Evolutionary conservation across 1,140 invertebrate species (phyloP).

Genomic region (Caenorhabditis briggsae): DNA sequence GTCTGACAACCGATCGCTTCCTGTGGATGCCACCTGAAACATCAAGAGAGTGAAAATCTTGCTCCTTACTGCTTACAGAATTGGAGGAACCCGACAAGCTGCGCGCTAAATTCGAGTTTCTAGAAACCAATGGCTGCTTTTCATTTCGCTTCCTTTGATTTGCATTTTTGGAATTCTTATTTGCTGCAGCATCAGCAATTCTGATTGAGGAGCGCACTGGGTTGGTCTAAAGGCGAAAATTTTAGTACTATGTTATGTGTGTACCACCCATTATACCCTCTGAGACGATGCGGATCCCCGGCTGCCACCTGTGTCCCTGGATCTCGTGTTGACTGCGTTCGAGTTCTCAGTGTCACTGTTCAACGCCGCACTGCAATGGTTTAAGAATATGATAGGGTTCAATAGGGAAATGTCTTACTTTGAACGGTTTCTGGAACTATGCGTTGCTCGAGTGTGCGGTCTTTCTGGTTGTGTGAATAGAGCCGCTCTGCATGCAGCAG

Average conservation of each 20-base stretch:
- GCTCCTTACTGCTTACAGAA: not conserved
- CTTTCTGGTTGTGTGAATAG: slow-evolving; percentile 21
- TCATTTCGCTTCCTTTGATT: slow-evolving; percentile 23
- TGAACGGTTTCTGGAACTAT: slow-evolving; percentile 27
- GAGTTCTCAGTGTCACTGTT: slow-evolving; percentile 36
- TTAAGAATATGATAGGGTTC: no score
- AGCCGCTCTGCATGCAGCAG: not conserved
- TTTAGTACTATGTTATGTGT: not conserved
- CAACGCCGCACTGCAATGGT: slow-evolving; percentile 5
- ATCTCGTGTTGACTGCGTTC: slow-evolving; percentile 7
- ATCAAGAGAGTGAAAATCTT: not conserved
- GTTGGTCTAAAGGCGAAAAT: not conserved
- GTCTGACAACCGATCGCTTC: not conserved
- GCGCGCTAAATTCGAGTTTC: slow-evolving; percentile 33
- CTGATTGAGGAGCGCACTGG: slow-evolving; percentile 42
- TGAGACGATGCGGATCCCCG: slow-evolving; percentile 2
- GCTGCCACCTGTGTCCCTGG: not conserved
- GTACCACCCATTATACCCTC: not conserved
- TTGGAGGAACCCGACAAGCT: slow-evolving; percentile 35
- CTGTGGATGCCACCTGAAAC: slow-evolving; percentile 32
- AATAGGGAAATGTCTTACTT: not conserved
- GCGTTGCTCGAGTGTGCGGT: slow-evolving; percentile 4
- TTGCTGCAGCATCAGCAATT: slow-evolving; percentile 36
- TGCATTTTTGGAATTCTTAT: slow-evolving; percentile 1
- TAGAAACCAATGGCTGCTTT: slow-evolving; percentile 32